Base-by-base conservation (phyloP, 2,797 vertebrate genomes). In the Cryptoprocta ferox region DNA sequence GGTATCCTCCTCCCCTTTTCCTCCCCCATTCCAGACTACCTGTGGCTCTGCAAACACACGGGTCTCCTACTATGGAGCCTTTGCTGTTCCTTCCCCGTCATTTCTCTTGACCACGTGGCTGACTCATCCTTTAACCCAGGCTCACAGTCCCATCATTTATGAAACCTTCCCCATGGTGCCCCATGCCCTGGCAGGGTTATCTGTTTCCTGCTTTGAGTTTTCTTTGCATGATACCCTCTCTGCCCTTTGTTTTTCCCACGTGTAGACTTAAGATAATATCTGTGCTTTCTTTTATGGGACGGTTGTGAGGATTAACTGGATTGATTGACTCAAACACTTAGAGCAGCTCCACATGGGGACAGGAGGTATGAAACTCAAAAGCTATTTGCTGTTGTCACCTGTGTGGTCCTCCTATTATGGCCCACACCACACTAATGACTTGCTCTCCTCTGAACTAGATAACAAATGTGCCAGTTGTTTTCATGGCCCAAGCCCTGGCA, bases 141-240 rank as follows among this genome's bases (percentile, higher is more conserved):
- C 19, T 85, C 14, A 26, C 30, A 26, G 48, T 32, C 16, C 1
- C 18, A 24, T 45, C 32, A 30, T 42, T 37, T 24, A 24, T 16
- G 88, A 92, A 56, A 14, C n/a, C 5, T 30, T 66, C 6, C n/a
- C 11, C 5, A 16, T 14, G 63, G 37, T 65, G 10, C 37, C 12
- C 24, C 8, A 1, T 21, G n/a, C 7, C 26, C 45, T 50, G 30
- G 30, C 11, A 35, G 18, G 15, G 32, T 37, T 39, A 2, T 35
- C 26, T 85, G 45, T 45, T 78, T 24, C 12, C 7, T 94, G 86
- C 65, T 81, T 32, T 83, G 91, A 61, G 53, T 48, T 85, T 95
- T 39, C n/a, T 14, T 37, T 63, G 18, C 13, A 14, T 32, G 56
- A 48, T 11, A 71, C 42, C 24, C 35, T 89, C 32, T 79, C 37